These are phyloP conservation scores for Brenthis hecate DNA, from an alignment of 2,888 invertebrate species.

Conservation along the genomic window DNA sequence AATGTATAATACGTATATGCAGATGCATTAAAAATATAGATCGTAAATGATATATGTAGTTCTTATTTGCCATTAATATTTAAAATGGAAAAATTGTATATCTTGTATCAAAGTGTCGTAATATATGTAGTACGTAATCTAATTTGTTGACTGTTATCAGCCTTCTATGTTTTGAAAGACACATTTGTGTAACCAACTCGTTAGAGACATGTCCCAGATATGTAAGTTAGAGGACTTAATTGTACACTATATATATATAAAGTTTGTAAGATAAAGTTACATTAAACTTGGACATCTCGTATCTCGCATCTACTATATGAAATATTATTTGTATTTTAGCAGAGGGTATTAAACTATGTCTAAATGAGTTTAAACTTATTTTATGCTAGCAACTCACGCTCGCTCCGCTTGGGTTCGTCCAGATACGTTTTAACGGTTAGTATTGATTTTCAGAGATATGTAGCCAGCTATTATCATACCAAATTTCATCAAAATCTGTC, in stretches of 20 bases:
- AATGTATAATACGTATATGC: no score
- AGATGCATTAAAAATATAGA: no score
- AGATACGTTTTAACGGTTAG: no score
- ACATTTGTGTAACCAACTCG: conserved; percentile 14
- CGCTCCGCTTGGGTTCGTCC: no score
- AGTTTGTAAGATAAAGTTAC: conserved; percentile 25
- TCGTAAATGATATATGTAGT: no score
- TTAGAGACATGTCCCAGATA: conserved; percentile 25
- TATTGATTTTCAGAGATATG: no score
- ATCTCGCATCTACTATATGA: conserved; percentile 1
- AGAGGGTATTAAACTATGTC: background rate
- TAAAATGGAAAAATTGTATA: no score
- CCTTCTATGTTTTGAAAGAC: conserved; percentile 1
- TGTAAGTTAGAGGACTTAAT: conserved; percentile 31
- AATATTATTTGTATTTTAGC: background rate
- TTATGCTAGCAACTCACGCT: no score
- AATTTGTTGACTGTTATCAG: conserved; percentile 7
- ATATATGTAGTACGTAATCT: background rate
- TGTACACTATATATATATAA: conserved; percentile 29
- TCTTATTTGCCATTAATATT: no score
- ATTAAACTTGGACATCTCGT: conserved; percentile 24
- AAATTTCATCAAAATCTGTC: no score
- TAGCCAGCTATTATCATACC: no score
- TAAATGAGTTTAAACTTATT: background rate
- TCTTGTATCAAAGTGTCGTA: background rate